Evolutionary conservation across 2,888 invertebrate genomes (phyloP).

Genomic region (Pristionchus arcanus): DNA sequence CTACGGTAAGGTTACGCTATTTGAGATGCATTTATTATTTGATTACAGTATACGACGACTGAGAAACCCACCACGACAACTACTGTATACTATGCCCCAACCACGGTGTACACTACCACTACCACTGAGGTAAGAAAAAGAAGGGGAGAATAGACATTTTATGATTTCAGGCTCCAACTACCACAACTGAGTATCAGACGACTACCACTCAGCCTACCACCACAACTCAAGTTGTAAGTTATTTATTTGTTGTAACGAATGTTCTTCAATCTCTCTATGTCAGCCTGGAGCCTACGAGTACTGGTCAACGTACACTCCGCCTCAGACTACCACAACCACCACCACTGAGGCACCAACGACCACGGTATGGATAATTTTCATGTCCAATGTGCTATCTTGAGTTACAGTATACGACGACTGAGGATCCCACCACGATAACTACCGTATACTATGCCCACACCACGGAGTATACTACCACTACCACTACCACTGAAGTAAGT

Average conservation of each 20-base stretch:
- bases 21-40: background rate
- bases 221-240: background rate
- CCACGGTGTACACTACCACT: background rate
- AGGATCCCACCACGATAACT: conserved; percentile 39
- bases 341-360: conserved; percentile 4
- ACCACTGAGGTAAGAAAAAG: background rate
- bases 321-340: conserved; percentile 6
- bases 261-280: background rate
- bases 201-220: background rate
- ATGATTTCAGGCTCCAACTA: conserved; percentile 11
- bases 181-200: background rate
- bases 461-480: background rate
- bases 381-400: background rate
- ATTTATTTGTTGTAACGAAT: background rate
- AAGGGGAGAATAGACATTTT: background rate
- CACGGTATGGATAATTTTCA: background rate
- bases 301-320: conserved; percentile 5
- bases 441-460: background rate
- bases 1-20: background rate
- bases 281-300: conserved; percentile 45
- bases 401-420: conserved; percentile 8
- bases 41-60: background rate
- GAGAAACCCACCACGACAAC: background rate
- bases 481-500: background rate
- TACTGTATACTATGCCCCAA: no score